Evolutionary conservation across 2,797 vertebrate species (phyloP).

Genomic region (Macroramphosus scolopax): DNA sequence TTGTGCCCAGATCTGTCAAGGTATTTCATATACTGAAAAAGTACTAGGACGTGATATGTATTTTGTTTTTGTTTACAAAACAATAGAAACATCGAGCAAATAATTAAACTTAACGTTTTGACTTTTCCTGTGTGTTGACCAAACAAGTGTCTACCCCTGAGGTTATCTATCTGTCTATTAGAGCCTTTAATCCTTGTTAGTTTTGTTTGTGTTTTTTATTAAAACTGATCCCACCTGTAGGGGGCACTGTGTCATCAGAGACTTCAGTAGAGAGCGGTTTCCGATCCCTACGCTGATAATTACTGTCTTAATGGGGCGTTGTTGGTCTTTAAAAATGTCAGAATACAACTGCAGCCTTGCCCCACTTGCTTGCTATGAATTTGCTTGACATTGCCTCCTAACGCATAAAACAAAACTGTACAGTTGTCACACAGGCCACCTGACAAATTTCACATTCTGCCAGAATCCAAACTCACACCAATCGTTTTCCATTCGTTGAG

Average conservation of each 20-base stretch:
- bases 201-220: no score
- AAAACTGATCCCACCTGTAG: constrained; percentile 21
- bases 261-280: background rate
- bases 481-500: constrained; percentile 18
- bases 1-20: no score
- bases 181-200: background rate
- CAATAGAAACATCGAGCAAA: no score
- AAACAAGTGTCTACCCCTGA: background rate
- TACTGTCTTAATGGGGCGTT: constrained; percentile 2
- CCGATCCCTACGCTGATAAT: constrained; percentile 6
- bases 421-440: constrained; percentile 7
- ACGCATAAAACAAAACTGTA: no score
- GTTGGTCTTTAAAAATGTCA: constrained; percentile 8
- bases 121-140: background rate
- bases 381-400: no score
- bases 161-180: no score
- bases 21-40: no score
- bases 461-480: background rate
- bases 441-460: constrained; percentile 5
- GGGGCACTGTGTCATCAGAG: constrained; percentile 31
- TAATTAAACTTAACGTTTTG: no score
- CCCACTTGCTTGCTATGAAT: no score
- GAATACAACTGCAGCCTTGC: constrained; percentile 2
- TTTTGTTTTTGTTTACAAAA: no score
- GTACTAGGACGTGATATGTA: no score